A percentile compares a stretch with the other conserved stretches of the same genome.
These are phyloP conservation scores for Drosophila anomelani DNA, from an alignment of 2,888 invertebrate genomes.

Conservation along the genomic window DNA sequence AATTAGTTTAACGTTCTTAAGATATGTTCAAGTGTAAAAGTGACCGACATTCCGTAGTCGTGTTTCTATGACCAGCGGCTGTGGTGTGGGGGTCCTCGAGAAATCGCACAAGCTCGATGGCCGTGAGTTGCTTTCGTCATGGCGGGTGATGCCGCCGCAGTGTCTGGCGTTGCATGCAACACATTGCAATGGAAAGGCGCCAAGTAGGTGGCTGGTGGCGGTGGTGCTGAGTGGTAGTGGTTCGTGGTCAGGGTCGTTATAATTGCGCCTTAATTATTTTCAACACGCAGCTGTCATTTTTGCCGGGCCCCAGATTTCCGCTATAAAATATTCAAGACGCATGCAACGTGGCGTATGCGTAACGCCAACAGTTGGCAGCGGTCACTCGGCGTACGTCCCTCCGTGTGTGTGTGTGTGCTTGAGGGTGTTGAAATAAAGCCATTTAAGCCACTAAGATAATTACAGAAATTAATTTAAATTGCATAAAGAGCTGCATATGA, in stretches of 20 bases:
- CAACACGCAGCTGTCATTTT: conserved; percentile 77
- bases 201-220: conserved; percentile 3
- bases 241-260: conserved; percentile 58
- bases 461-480: conserved; percentile 80
- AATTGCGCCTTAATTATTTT: conserved; percentile 68
- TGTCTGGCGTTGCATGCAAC: conserved; percentile 67
- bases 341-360: conserved; percentile 63
- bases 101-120: conserved; percentile 35
- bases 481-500: conserved; percentile 54
- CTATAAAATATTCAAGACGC: conserved; percentile 59
- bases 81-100: neutral
- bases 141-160: conserved; percentile 46
- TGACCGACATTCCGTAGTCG: conserved; percentile 11
- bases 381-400: conserved; percentile 18
- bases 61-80: neutral
- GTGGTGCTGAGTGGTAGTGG: conserved; percentile 6
- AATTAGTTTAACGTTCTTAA: neutral
- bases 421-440: conserved; percentile 54
- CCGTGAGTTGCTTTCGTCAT: conserved; percentile 50
- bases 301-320: conserved; percentile 40
- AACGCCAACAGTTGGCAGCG: conserved; percentile 36
- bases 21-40: conserved; percentile 10
- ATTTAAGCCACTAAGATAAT: conserved; percentile 72
- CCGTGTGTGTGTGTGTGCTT: conserved; percentile 5
- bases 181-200: conserved; percentile 55